Evolutionary conservation across 2,113 vertebrate genomes (phyloP).

Genomic region (Corythoichthys haematopterus): DNA sequence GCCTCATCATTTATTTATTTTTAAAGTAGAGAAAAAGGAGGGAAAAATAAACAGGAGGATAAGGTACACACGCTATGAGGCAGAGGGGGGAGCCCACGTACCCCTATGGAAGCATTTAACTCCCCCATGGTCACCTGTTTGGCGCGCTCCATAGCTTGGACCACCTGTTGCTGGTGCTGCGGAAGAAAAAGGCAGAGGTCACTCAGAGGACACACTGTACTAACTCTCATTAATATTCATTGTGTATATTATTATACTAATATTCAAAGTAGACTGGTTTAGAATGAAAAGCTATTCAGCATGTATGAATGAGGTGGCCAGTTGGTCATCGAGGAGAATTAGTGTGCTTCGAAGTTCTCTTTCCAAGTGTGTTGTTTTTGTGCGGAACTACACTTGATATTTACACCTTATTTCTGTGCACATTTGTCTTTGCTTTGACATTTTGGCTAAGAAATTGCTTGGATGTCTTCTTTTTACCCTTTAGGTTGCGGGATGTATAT

Average conservation of each 20-base stretch:
- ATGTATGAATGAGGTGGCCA: conserved; percentile 5
- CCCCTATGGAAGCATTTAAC: conserved; percentile 91
- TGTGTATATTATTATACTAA: background rate
- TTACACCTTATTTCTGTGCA: background rate
- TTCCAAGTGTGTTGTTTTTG: background rate
- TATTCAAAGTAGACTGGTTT: conserved; percentile 11
- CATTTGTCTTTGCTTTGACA: conserved; percentile 1
- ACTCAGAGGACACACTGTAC: conserved; percentile 20
- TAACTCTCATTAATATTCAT: conserved; percentile 7
- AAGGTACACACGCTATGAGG: conserved; percentile 73
- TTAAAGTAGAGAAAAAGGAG: background rate
- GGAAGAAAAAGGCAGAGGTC: conserved; percentile 24
- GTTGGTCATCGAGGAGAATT: conserved; percentile 6
- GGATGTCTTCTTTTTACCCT: background rate
- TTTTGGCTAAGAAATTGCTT: background rate
- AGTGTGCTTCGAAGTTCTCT: conserved; percentile 20
- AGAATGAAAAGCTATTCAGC: conserved; percentile 17
- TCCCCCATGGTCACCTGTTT: conserved; percentile 95
- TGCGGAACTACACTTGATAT: background rate
- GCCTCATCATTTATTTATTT: background rate
- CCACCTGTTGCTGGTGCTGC: conserved; percentile 93
- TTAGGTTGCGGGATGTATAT: background rate
- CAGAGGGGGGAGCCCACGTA: conserved; percentile 83
- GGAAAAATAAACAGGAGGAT: conserved; percentile 54
- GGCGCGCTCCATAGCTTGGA: conserved; percentile 91